These are phyloP conservation scores for Catagonus wagneri DNA, from an alignment of 2,113 vertebrate genomes.

Conservation along the genomic window DNA sequence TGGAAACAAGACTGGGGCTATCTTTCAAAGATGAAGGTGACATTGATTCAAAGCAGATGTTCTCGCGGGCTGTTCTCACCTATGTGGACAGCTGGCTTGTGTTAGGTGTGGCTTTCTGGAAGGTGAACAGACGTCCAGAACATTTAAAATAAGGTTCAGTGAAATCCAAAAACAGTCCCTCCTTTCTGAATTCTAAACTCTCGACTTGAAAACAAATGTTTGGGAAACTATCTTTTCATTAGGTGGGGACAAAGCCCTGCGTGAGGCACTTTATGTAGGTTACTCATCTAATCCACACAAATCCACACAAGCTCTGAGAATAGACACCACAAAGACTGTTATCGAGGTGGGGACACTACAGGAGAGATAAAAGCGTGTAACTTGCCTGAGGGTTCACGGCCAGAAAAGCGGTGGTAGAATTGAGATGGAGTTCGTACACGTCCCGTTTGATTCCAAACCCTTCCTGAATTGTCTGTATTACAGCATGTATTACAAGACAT, in stretches of 20 bases:
- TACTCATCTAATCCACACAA: background rate
- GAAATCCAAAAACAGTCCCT: background rate
- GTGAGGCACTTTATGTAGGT: background rate
- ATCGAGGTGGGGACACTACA: background rate
- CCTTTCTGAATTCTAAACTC: conserved; percentile 45
- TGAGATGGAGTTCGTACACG: background rate
- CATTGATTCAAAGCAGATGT: conserved; percentile 25
- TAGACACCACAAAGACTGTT: background rate
- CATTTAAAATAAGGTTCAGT: conserved; percentile 14
- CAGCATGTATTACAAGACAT: background rate
- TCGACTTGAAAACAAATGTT: background rate
- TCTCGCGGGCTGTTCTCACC: background rate
- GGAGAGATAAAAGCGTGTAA: background rate
- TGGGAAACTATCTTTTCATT: background rate
- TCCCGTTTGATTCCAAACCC: background rate
- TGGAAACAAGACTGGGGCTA: conserved; percentile 13
- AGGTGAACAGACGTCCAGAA: background rate
- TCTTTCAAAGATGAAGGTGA: conserved; percentile 45
- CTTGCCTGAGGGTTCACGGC: background rate
- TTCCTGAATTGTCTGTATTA: background rate
- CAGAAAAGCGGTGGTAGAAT: background rate
- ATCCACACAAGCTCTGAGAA: background rate
- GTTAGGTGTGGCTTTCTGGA: conserved; percentile 41
- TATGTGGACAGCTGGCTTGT: background rate
- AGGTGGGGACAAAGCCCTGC: background rate